Conservation (phyloP, 2,888 invertebrate genomes). For the Elmis aenea region DNA sequence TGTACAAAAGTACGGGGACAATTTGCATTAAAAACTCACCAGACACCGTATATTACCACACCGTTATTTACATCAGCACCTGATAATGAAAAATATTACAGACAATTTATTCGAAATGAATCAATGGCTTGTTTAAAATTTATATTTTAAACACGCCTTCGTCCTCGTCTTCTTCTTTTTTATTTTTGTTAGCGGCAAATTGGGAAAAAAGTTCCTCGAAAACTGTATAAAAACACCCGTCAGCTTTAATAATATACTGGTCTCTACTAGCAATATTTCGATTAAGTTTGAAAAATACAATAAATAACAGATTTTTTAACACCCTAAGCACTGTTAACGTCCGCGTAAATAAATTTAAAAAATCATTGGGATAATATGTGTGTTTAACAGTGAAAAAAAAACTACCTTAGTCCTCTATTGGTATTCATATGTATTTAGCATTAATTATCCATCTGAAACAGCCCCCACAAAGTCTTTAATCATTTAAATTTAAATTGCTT, state of each 20-base stretch:
- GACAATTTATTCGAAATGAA: conserved; percentile 19
- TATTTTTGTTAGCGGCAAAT: conserved; percentile 13
- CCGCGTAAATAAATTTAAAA: conserved; percentile 30
- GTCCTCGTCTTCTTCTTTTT: conserved; percentile 9
- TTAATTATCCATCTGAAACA: conserved; percentile 24
- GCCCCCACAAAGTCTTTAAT: conserved; percentile 13
- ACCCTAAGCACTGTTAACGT: conserved; percentile 30
- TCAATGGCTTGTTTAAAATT: conserved; percentile 15
- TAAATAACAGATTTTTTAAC: conserved; percentile 33
- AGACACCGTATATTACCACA: conserved; percentile 14
- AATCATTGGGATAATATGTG: conserved; percentile 25
- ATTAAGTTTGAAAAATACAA: conserved; percentile 23
- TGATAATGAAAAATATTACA: conserved; percentile 11
- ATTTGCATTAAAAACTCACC: conserved; percentile 14
- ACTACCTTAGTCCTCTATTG: conserved; percentile 19
- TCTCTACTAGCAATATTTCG: conserved; percentile 21
- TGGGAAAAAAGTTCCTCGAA: too few species aligned
- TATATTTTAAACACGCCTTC: conserved; percentile 19
- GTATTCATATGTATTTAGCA: conserved; percentile 31
- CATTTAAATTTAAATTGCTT: conserved; percentile 19
- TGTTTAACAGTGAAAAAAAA: conserved; percentile 20
- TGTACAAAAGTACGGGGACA: too few species aligned
- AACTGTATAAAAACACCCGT: too few species aligned
- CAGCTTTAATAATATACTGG: conserved; percentile 18
- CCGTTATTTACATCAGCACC: conserved; percentile 15